Evolutionary conservation across 2,888 invertebrate genomes (phyloP), one percentile per base, ranked within the genome.

Genomic region (Rapana venosa): DNA sequence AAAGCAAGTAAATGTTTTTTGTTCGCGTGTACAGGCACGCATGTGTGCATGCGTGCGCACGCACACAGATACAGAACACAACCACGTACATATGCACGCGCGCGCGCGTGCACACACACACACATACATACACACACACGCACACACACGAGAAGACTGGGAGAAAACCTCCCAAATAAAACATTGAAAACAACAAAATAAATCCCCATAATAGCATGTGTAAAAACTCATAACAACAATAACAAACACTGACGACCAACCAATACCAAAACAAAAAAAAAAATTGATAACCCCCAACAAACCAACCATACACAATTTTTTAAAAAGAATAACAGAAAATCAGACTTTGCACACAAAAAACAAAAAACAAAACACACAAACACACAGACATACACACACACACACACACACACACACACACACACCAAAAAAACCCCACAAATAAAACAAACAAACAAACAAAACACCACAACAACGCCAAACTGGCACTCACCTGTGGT

Each of bases 401-500:
- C 74, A 79, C 77, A 79, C 32, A 13, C 32, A 32, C 32, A 79
- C 77, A 79, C 77, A 79, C 77, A 61, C 2, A 61, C 15, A 15
- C 4, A 61, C 61, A 61, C 13, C 15, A 61, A 1, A 61, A 61
- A 61, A 1, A 22, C 1, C 15, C 4, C 1, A 20, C 20, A 61
- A 61, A 22, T 13, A 61, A 8, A 1, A 61, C 15, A 15, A 61
- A 61, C 61, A 61, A 61, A 20, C 61, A 61, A 20, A 15, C 15
- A 20, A 15, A 61, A 4, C 4, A 61, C 1, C 61, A 79, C 15
- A 79, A 15, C 30, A 30, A 32, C 17, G 17, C 32, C 77, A 79
- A 20, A 32, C 32, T 6, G 58, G 1, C 58, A 88, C 88, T 88
- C n/a, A 88, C 88, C 88, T 83, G 88, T 88, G 26, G 88, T 35